A percentile compares a stretch with the other conserved stretches of the same genome.
Evolutionary conservation across 2,888 invertebrate genomes (phyloP).

Genomic region (Caenorhabditis sulstoni): DNA sequence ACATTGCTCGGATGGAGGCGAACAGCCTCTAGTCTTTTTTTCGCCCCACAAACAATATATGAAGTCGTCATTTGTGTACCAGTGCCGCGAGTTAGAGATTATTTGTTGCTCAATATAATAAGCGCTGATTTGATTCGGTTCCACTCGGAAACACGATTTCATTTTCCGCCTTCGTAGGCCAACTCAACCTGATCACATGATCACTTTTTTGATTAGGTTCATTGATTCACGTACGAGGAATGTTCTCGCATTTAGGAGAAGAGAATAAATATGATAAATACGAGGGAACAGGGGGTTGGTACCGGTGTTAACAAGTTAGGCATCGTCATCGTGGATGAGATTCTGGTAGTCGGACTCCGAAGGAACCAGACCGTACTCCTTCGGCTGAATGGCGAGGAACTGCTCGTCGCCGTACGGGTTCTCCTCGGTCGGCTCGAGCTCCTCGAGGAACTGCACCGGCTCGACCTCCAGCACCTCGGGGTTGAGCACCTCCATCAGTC

Average conservation of each 20-base stretch:
- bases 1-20: neutral
- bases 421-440: neutral
- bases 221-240: slow-evolving; percentile 14
- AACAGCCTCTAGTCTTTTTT: slow-evolving; percentile 4
- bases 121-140: slow-evolving; percentile 18
- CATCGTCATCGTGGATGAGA: neutral
- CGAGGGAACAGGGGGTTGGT: slow-evolving; percentile 1
- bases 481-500: too few relatives aligned
- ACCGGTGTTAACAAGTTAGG: neutral
- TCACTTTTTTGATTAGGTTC: slow-evolving; percentile 24
- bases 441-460: slow-evolving; percentile 13
- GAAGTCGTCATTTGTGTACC: slow-evolving; percentile 5
- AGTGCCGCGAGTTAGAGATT: neutral
- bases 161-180: neutral
- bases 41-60: neutral
- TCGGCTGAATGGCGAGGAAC: slow-evolving; percentile 18
- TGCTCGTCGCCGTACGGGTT: slow-evolving; percentile 42
- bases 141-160: slow-evolving; percentile 37
- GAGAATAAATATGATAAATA: slow-evolving; percentile 1
- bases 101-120: slow-evolving; percentile 28
- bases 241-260: neutral
- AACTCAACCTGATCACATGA: neutral
- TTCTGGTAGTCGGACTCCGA: slow-evolving; percentile 39
- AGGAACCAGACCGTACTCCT: slow-evolving; percentile 20
- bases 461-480: neutral